Base-by-base conservation (phyloP, 2,113 vertebrate genomes). In the Elachura formosa region DNA sequence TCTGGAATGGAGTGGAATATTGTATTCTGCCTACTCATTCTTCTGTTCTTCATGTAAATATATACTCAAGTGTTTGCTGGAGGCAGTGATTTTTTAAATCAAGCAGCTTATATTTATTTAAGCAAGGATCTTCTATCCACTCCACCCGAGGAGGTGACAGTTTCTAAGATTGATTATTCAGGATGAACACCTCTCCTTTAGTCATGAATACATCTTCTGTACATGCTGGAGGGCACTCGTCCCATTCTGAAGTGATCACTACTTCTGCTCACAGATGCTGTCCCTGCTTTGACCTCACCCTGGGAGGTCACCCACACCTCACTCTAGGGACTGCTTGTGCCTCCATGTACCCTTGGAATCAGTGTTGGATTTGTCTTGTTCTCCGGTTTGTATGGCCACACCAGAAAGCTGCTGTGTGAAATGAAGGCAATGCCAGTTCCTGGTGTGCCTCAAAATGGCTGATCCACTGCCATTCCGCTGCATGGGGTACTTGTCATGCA, bases 41-140 rank as follows among this genome's bases (percentile, higher is more conserved):
- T 72, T 89, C 54, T 68, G 49, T 85, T 90, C 79, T 80, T 92
- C 59, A 25, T 80, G 75, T 80, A 85, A 88, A 68, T 76, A 36
- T 40, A 34, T 49, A 85, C 51, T 69, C 38, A 54, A 69, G 63
- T 11, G 1, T 72, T 91, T 82, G 38, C 78, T 85, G 49, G 49
- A 91, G 54, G 71, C 67, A 83, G 54, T 66, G 85, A 56, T 63
- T 91, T 78, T 88, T 93, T 10, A 67, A 89, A 62, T 84, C 69
- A 77, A 92, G 69, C 41, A 79, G 86, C n/a, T 89, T 78, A 15
- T 52, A 84, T 91, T 94, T 95, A 68, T 79, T 75, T 85, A 87
- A 94, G 54, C 2, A 5, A 58, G n/a, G 36, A 52, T 94, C 67
- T 91, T 87, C 55, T 90, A 69, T 49, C 63, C 51, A 58, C 75